A percentile compares a stretch with the other conserved stretches of the same genome.
Evolutionary conservation across 2,797 vertebrate genomes (phyloP).

Genomic region (Chloroceryle inda): DNA sequence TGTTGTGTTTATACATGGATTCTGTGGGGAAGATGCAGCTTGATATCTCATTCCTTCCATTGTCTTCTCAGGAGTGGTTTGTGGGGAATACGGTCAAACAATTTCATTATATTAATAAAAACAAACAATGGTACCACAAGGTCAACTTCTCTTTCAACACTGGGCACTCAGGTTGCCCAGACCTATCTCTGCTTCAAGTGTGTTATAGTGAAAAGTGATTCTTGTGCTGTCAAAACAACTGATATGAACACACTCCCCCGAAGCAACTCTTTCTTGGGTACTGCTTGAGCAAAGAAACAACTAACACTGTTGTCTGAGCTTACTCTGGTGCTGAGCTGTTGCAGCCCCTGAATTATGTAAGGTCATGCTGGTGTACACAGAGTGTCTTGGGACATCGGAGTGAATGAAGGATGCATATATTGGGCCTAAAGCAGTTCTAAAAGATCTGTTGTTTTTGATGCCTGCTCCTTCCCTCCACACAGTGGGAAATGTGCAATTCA

Average conservation of each 20-base stretch:
- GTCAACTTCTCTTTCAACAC: neutral
- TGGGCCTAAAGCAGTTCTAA: neutral
- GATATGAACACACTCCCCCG: neutral
- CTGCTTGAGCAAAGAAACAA: neutral
- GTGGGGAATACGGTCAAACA: neutral
- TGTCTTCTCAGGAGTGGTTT: neutral
- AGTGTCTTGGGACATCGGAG: neutral
- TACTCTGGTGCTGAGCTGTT: neutral
- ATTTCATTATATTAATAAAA: neutral
- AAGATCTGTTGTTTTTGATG: accelerated
- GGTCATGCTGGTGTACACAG: neutral
- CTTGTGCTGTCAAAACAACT: neutral
- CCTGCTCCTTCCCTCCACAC: neutral
- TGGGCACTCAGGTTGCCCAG: neutral
- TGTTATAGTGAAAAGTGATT: neutral
- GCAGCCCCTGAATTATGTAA: neutral
- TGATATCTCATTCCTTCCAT: neutral
- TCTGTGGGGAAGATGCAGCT: neutral
- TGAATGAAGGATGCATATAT: no score
- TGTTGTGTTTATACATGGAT: neutral
- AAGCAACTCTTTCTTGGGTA: neutral
- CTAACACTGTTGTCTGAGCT: neutral
- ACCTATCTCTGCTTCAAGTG: neutral
- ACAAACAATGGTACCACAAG: neutral
- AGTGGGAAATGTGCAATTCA: neutral